These are phyloP conservation scores for Gallinago solitaria DNA, from an alignment of 2,797 vertebrate genomes.

Conservation along the genomic window DNA sequence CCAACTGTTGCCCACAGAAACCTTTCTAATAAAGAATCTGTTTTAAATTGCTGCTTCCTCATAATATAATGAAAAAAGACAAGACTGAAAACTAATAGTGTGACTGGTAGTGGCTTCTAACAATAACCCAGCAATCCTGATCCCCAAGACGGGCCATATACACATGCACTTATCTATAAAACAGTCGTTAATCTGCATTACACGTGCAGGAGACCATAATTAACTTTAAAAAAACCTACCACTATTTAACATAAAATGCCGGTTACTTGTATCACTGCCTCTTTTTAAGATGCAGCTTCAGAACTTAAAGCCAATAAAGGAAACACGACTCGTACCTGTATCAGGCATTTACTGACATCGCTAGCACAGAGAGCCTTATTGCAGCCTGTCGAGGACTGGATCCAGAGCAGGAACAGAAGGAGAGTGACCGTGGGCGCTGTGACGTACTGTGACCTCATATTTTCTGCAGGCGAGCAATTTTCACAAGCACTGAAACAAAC, in stretches of 20 bases:
- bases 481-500: conserved; percentile 40
- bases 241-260: neutral
- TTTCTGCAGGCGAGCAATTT: conserved; percentile 61
- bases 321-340: conserved; percentile 84
- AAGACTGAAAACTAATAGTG: neutral
- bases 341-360: conserved; percentile 98
- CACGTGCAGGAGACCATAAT: neutral
- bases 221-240: neutral
- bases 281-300: neutral
- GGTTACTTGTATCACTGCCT: neutral
- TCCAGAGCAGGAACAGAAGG: conserved; percentile 81
- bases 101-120: neutral
- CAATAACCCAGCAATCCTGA: neutral
- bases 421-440: conserved; percentile 70
- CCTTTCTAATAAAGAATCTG: neutral
- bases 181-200: neutral
- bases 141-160: neutral
- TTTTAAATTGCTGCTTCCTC: neutral
- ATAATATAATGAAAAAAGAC: neutral
- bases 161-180: neutral
- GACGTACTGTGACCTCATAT: conserved; percentile 84
- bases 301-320: neutral
- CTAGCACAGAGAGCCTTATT: conserved; percentile 98
- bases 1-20: neutral
- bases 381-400: conserved; percentile 84